Evolutionary conservation across 2,797 vertebrate genomes (phyloP).

Genomic region (Arctocebus calabarensis): DNA sequence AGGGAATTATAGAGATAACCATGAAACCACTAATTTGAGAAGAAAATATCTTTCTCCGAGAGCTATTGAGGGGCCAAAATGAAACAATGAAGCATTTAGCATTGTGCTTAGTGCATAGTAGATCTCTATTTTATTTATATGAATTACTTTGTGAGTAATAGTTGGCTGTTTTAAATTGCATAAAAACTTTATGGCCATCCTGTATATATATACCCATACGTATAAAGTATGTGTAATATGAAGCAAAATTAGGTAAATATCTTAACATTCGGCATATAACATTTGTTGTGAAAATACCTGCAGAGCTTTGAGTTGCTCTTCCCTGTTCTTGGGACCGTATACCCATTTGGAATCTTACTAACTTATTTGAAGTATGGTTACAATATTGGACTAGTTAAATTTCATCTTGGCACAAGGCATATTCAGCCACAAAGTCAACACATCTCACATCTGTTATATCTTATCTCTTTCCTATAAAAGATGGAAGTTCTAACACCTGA

Average conservation of each 20-base stretch:
- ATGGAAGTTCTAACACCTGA: background rate
- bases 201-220: too few relatives aligned
- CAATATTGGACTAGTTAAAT: background rate
- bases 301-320: background rate
- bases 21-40: constrained; percentile 8
- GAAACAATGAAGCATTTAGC: background rate
- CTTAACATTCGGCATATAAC: background rate
- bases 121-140: background rate
- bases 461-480: background rate
- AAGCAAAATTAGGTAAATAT: background rate
- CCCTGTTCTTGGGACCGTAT: background rate
- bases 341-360: background rate
- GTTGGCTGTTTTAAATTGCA: too few relatives aligned
- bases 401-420: background rate
- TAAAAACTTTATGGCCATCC: too few relatives aligned
- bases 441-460: background rate
- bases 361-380: background rate
- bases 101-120: background rate
- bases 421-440: constrained; percentile 4
- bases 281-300: background rate
- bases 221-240: background rate
- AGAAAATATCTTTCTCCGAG: background rate
- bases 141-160: background rate
- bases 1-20: background rate
- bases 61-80: background rate